Evolutionary conservation across 2,113 vertebrate genomes (phyloP), one percentile per base, ranked within the genome.

Genomic region (Scartelaos histophorus): DNA sequence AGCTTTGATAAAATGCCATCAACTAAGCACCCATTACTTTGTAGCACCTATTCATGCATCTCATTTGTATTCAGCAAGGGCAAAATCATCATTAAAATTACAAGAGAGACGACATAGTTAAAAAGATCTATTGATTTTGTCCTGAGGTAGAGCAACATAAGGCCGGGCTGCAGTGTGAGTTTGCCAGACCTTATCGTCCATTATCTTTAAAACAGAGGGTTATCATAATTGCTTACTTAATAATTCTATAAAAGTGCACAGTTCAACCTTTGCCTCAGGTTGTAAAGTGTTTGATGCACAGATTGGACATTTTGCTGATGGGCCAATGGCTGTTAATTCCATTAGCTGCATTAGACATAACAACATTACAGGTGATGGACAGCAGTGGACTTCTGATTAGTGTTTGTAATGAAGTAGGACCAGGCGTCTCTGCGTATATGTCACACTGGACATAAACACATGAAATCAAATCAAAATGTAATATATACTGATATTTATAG

Each of bases 1-100:
- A 96, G 95, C 93, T 88, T 95, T 95, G 96, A 97, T 98, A 97
- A 97, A 95, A 94, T 92, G 94, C 93, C 94, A 94, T 94, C 84
- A 92, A 90, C 91, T 90, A 78, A 78, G 83, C 87, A 81, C 89
- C 91, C 92, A 93, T 94, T 94, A 92, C 93, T 94, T 92, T 58
- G 67, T 69, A 78, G 29, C 19, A 38, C 61, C 24, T 47, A 47
- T 16, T 22, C 69, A 64, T 62, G 22, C 65, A 21, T 53, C 74
- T 70, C 38, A 61, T 76, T 70, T 61, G 61, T 74, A 61, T 71
- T 35, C 69, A 66, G 43, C 15, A 62, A 66, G 66, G 67, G 76
- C 75, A 65, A 77, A 82, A 87, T 66, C 1, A 34, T 35, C 3
- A 82, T 43, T 64, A n/a, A 43, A 38, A n/a, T 0, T 19, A 43